Evolutionary conservation across 2,797 vertebrate species (phyloP).

Genomic region (Myotis vivesi): DNA sequence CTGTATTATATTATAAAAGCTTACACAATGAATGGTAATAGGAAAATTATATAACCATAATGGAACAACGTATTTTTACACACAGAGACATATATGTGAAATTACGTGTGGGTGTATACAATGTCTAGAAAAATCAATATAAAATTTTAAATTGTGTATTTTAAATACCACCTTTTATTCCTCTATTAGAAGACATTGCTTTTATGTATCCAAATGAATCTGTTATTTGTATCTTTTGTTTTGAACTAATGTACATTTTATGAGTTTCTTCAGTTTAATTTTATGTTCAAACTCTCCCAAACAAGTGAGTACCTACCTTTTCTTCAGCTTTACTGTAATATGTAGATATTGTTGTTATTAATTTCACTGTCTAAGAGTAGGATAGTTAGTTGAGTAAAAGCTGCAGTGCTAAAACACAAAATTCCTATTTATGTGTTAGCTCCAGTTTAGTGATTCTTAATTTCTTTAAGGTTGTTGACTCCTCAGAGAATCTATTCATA

Average conservation of each 20-base stretch:
- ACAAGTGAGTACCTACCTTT: background rate
- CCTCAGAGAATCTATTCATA: conserved; percentile 29
- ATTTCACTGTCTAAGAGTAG: background rate
- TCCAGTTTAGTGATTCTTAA: background rate
- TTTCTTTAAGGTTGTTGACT: conserved; percentile 7
- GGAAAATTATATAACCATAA: background rate
- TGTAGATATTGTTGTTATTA: conserved; percentile 9
- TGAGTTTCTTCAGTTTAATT: conserved; percentile 25
- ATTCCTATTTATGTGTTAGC: conserved; percentile 1
- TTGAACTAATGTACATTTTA: conserved; percentile 57
- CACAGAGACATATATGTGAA: background rate
- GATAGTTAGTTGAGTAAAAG: conserved; percentile 32
- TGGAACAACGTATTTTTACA: background rate
- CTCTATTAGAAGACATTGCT: conserved; percentile 21
- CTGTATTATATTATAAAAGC: background rate
- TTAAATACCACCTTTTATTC: conserved; percentile 33
- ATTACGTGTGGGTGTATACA: background rate
- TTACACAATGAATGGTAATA: background rate
- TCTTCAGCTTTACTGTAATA: conserved; percentile 34
- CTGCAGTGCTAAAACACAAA: background rate
- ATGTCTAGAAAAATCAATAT: background rate
- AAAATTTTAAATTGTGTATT: background rate
- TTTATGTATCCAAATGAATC: background rate
- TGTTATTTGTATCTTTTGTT: conserved; percentile 59
- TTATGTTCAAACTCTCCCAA: background rate